Evolutionary conservation across 30 jellyfish, hydroid and myxozoan species (phyloP), one percentile per base, ranked within the genome.

Genomic region (Turritopsis rubra): DNA sequence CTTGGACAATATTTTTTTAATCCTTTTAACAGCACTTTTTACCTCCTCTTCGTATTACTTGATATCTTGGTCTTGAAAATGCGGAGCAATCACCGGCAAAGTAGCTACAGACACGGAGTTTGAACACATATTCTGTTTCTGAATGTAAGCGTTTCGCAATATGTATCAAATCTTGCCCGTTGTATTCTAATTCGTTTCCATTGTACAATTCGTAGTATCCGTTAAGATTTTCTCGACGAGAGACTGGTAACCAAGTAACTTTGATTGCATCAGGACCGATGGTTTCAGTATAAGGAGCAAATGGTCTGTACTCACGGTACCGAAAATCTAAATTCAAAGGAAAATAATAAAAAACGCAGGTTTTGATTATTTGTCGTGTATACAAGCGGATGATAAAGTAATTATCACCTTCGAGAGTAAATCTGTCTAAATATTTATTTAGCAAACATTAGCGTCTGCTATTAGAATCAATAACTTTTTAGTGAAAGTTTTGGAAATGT

Each of bases 241-340:
- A 81, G 54, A 83, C 93, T 53, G 97, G 97, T 53, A 90, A 86
- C 97, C 97, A 90, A 16, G 95, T 72, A 1, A 90, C 90, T 80
- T 75, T 85, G 66, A 90, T 83, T 65, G 83, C 97, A 9, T 90
- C 86, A 52, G 85, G 81, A 52, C 97, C 81, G 20, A 81, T 76
- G 21, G 84, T 89, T 21, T 83, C 52, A 18, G 81, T 87, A 54
- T 90, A 93, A 24, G 97, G 97, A 21, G 97, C 95, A 83, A 90
- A 90, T 1, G 97, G 97, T 52, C 90, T 78, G 87, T 84, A 74
- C 13, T 74, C 65, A 52, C 82, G 65, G 65, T 24, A 29, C 18
- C 82, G 53, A n/a, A 29, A 29, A 21, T 24, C 27, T 26, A n/a
- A n/a, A 29, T 8, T 30, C 41, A 24, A 26, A 24, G 65, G 23